These are phyloP conservation scores for Notolabrus celidotus DNA, from an alignment of 2,797 vertebrate genomes.

Conservation along the genomic window DNA sequence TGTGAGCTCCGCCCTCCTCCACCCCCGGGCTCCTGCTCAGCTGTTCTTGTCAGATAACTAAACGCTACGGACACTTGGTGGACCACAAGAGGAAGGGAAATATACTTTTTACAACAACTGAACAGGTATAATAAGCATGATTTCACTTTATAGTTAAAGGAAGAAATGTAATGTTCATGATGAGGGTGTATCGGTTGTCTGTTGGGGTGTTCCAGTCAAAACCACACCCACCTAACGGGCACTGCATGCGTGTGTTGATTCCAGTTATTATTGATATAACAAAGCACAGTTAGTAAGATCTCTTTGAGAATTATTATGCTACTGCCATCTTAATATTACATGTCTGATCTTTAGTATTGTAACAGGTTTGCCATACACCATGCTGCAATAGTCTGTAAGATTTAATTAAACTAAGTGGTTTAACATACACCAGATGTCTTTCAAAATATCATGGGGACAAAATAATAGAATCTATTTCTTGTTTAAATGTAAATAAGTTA, in stretches of 20 bases:
- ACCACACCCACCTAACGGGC: constrained; percentile 37
- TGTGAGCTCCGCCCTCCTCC: constrained; percentile 11
- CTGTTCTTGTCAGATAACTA: constrained; percentile 64
- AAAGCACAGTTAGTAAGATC: neutral
- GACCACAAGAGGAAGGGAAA: neutral
- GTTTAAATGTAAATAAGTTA: too few species aligned
- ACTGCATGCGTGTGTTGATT: neutral
- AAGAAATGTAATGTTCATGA: accelerated
- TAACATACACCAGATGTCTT: too few species aligned
- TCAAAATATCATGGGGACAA: too few species aligned
- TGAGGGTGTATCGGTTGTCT: too few species aligned
- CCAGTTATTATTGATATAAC: neutral
- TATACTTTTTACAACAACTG: neutral
- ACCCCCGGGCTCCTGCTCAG: constrained; percentile 22
- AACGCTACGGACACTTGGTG: neutral
- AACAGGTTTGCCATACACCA: neutral
- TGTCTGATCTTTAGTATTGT: neutral
- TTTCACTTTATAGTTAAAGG: too few species aligned
- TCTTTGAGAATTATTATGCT: neutral
- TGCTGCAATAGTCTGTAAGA: neutral
- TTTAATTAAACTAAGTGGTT: too few species aligned
- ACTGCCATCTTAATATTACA: neutral
- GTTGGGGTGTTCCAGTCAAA: neutral
- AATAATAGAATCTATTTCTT: too few species aligned
- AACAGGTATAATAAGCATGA: constrained; percentile 24